Percentiles rank a stretch among this genome's conserved stretches.
Evolutionary conservation across 2,888 invertebrate species (phyloP).

Genomic region (Drosophila parthenogenetica): DNA sequence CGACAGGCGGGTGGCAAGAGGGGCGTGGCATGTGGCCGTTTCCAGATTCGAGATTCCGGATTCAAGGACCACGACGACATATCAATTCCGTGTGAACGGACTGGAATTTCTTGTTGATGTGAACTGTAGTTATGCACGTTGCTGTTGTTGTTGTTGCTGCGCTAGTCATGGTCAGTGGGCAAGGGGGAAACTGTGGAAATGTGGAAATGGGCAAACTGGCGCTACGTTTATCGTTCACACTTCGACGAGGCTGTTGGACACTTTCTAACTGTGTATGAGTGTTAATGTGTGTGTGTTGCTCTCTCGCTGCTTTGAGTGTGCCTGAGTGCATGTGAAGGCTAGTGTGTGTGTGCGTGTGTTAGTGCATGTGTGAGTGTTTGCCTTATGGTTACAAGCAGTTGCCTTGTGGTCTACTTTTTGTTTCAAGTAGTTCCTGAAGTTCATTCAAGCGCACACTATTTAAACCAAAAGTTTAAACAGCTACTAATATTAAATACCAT

Average conservation of each 20-base stretch:
- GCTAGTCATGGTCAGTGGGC: conserved; percentile 49
- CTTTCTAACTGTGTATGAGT: conserved; percentile 17
- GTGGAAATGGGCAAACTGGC: not conserved
- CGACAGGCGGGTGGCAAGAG: not conserved
- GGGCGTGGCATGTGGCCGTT: not conserved
- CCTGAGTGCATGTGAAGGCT: not conserved
- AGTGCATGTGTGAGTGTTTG: conserved; percentile 15
- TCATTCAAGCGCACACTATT: conserved; percentile 11
- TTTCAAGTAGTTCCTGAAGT: conserved; percentile 21
- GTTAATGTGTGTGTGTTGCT: conserved; percentile 1
- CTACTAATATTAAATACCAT: not conserved
- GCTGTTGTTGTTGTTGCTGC: conserved; percentile 28
- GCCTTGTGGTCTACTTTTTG: conserved; percentile 15
- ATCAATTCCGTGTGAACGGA: conserved; percentile 76
- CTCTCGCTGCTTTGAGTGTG: conserved; percentile 1
- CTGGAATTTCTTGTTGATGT: conserved; percentile 58
- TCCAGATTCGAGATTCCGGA: not conserved
- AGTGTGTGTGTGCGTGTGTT: conserved; percentile 6
- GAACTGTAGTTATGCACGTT: conserved; percentile 37
- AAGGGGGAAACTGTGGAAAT: conserved; percentile 2
- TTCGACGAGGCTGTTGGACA: conserved; percentile 50
- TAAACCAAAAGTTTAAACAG: conserved; percentile 23
- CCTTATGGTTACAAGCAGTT: conserved; percentile 15
- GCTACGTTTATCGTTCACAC: conserved; percentile 67
- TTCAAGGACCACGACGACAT: conserved; percentile 43